Conservation (phyloP, 1,140 invertebrate genomes). For the Halyomorpha halys region DNA sequence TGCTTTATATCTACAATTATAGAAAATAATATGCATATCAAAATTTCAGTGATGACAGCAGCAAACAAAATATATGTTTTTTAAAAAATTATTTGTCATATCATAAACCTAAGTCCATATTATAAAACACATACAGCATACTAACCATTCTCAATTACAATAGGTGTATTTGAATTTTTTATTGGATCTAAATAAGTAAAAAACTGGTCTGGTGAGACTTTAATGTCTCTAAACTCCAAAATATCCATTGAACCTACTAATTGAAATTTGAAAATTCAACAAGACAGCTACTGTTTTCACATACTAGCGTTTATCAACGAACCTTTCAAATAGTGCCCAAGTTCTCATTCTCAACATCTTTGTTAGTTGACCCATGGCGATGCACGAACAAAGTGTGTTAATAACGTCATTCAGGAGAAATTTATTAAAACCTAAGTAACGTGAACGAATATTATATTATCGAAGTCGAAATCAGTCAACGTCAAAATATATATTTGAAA, state of each 20-base stretch:
- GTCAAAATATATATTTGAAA: too few relatives aligned
- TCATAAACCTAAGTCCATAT: background rate
- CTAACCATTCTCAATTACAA: slow-evolving; percentile 78
- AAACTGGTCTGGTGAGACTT: slow-evolving; percentile 58
- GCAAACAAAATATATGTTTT: background rate
- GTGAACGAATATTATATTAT: too few relatives aligned
- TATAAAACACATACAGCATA: background rate
- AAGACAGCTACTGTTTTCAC: too few relatives aligned
- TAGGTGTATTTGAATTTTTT: slow-evolving; percentile 47
- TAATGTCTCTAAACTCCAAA: slow-evolving; percentile 57
- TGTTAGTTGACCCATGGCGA: too few relatives aligned
- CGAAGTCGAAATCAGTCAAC: too few relatives aligned
- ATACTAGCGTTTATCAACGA: too few relatives aligned
- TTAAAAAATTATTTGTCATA: background rate
- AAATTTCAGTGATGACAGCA: background rate
- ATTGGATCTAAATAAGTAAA: slow-evolving; percentile 52
- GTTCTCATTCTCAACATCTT: too few relatives aligned
- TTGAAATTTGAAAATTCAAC: too few relatives aligned
- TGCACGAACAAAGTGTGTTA: too few relatives aligned
- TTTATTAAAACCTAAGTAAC: too few relatives aligned
- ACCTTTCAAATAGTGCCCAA: too few relatives aligned
- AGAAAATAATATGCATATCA: background rate
- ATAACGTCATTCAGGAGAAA: too few relatives aligned
- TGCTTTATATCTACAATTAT: background rate
- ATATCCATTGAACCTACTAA: slow-evolving; percentile 26